Base-by-base conservation (phyloP, 2,113 vertebrate genomes). In the Salvator merianae region DNA sequence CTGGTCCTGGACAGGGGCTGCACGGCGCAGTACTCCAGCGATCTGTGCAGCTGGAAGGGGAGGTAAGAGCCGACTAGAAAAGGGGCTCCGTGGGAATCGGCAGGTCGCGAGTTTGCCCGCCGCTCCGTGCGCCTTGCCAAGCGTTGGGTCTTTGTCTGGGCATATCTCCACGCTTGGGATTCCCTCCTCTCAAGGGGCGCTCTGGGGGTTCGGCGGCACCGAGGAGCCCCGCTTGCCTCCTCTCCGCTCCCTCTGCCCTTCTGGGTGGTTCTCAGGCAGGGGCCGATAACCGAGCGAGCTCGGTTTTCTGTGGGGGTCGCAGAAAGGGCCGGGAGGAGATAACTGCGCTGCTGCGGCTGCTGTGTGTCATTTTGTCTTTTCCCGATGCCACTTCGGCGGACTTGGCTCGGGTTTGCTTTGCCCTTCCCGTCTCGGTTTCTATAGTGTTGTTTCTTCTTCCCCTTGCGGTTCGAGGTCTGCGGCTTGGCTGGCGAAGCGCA, bases 11-110 rank as follows among this genome's bases (percentile, higher is more conserved):
- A 96, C 89, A 93, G 96, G 87, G 93, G 95, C 70, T 95, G 95
- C 90, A 84, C 93, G 18, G 94, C 97, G 83, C 98, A 99, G 89
- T 98, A 98, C 92, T 98, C 98, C 32, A 99, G 98, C 92, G 98
- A 99, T 93, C 96, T 98, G 96, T 99, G 98, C 96, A 99, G 97
- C 94, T 99, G 98, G 98, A 98, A 96, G 95, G 98, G 98, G 91
- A 99, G 98, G 98, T 98, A 93, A 97, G 77, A 1, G 40, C n/a
- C 2, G 34, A 34, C 74, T 7, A 12, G 43, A 5, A 47, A 9
- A 12, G 62, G 4, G 69, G 70, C n/a, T 24, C 22, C 8, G 16
- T 5, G 36, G 77, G 77, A 65, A 28, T 5, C 63, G 34, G 65
- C 7, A 24, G 16, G 65, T 24, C 0, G 9, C 63, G 4, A 43